phyloP scores from a whole-genome alignment of 1,140 invertebrate species.

The Drosophila orosa region DNA sequence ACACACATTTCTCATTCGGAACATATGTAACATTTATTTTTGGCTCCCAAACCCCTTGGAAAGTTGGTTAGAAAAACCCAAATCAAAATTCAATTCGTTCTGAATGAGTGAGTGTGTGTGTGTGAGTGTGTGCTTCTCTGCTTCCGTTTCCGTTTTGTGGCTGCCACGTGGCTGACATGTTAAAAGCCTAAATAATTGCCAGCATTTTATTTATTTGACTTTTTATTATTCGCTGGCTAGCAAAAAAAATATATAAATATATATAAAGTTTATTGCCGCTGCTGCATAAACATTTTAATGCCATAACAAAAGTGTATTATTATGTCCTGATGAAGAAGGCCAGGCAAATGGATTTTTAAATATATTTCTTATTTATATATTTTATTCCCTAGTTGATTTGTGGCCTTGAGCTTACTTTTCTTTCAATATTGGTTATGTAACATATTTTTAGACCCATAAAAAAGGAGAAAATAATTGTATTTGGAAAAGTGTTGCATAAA shows the following conservation, averaged over 20 bases:
- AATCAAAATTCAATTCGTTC: slow-evolving; percentile 69
- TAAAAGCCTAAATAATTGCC: slow-evolving; percentile 75
- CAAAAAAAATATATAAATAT: slow-evolving; percentile 9
- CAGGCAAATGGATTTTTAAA: slow-evolving; percentile 15
- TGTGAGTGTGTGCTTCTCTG: slow-evolving; percentile 25
- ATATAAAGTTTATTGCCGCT: slow-evolving; percentile 19
- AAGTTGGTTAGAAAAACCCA: slow-evolving; percentile 40
- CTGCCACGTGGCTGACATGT: slow-evolving; percentile 72
- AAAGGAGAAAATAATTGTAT: background rate
- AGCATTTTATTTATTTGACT: slow-evolving; percentile 55
- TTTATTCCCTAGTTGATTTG: background rate
- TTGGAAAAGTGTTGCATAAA: background rate
- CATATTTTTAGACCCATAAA: background rate
- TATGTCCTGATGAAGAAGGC: slow-evolving; percentile 10
- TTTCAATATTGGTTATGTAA: background rate
- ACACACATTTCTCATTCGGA: slow-evolving; percentile 11
- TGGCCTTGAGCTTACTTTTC: background rate
- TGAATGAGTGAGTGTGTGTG: slow-evolving; percentile 14
- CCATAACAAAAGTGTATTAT: slow-evolving; percentile 23
- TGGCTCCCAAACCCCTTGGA: background rate
- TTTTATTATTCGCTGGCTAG: slow-evolving; percentile 32
- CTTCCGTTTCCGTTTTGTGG: slow-evolving; percentile 69
- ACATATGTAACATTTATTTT: slow-evolving; percentile 56
- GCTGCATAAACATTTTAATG: slow-evolving; percentile 26
- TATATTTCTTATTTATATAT: background rate